Percentiles rank a stretch among this genome's conserved stretches.
phyloP scores from a whole-genome alignment of 2,113 vertebrate species.

The Oxygymnocypris stewartii region DNA sequence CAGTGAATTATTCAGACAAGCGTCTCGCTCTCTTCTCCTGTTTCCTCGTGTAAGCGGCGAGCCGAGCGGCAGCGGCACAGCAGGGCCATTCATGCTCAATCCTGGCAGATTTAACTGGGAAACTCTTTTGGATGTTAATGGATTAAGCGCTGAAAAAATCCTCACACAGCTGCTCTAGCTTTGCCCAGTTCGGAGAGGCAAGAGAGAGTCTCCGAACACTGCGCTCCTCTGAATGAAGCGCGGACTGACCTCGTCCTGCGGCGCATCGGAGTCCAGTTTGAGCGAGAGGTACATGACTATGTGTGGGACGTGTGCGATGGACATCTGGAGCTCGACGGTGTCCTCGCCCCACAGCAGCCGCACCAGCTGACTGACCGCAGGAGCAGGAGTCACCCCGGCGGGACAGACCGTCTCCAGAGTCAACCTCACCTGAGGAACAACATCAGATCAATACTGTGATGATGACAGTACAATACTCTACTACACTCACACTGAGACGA shows the following conservation, averaged over 20 bases:
- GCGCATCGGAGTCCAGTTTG: conserved; percentile 81
- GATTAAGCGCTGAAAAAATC: conserved; percentile 10
- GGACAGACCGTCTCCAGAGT: conserved; percentile 83
- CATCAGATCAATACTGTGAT: not conserved
- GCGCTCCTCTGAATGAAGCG: too few species aligned
- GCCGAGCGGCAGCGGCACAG: not conserved
- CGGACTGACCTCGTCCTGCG: conserved; percentile 86
- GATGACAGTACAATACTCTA: not conserved
- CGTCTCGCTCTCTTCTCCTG: conserved; percentile 10
- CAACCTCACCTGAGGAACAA: conserved; percentile 83
- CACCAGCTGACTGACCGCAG: conserved; percentile 80
- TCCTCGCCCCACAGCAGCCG: conserved; percentile 87
- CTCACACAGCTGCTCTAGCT: not conserved
- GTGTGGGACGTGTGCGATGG: conserved; percentile 78
- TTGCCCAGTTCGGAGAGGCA: too few species aligned
- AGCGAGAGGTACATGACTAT: conserved; percentile 88
- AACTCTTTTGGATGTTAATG: too few species aligned
- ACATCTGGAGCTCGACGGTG: conserved; percentile 73
- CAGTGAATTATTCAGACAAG: conserved; percentile 31
- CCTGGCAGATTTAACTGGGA: not conserved
- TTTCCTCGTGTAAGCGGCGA: not conserved
- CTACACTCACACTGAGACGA: not conserved
- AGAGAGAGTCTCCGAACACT: not conserved
- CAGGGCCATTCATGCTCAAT: not conserved
- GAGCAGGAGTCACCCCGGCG: conserved; percentile 55